These are phyloP conservation scores for Crypturellus tataupa DNA, from an alignment of 2,797 vertebrate genomes.

Conservation along the genomic window DNA sequence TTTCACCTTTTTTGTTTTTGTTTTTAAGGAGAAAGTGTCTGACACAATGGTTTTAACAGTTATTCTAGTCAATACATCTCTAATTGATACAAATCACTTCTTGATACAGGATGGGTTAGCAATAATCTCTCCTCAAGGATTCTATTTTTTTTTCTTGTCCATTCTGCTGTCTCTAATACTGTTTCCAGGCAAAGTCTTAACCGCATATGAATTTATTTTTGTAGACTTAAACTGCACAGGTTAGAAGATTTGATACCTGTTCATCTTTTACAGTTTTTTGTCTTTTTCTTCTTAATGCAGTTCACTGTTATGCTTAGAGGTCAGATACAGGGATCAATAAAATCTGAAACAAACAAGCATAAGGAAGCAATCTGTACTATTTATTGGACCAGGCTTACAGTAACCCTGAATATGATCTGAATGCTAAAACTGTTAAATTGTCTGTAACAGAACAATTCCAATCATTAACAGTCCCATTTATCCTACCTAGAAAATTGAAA, in stretches of 20 bases:
- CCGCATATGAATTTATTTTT: conserved; percentile 10
- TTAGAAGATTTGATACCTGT: not conserved
- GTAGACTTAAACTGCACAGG: not conserved
- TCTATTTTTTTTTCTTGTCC: conserved; percentile 21
- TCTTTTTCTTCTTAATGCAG: conserved; percentile 40
- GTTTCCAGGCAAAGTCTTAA: not conserved
- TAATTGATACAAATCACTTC: not conserved
- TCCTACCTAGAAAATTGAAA: conserved; percentile 15
- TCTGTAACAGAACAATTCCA: conserved; percentile 43
- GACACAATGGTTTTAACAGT: not conserved
- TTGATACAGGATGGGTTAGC: not conserved
- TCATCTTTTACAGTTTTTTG: conserved; percentile 4
- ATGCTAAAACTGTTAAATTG: conserved; percentile 65
- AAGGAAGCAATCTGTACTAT: conserved; percentile 19
- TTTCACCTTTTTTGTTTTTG: not conserved
- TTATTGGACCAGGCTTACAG: conserved; percentile 25
- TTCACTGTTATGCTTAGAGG: conserved; percentile 19
- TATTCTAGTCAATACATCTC: not conserved
- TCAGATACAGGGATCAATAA: conserved; percentile 56
- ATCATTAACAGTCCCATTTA: conserved; percentile 25
- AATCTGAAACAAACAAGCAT: conserved; percentile 39
- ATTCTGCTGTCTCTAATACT: not conserved
- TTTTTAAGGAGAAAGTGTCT: not conserved
- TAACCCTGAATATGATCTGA: conserved; percentile 4
- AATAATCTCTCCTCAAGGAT: conserved; percentile 48